Conservation (phyloP, 35 echinoderm and acorn worm species). For the Strongylocentrotus purpuratus region DNA sequence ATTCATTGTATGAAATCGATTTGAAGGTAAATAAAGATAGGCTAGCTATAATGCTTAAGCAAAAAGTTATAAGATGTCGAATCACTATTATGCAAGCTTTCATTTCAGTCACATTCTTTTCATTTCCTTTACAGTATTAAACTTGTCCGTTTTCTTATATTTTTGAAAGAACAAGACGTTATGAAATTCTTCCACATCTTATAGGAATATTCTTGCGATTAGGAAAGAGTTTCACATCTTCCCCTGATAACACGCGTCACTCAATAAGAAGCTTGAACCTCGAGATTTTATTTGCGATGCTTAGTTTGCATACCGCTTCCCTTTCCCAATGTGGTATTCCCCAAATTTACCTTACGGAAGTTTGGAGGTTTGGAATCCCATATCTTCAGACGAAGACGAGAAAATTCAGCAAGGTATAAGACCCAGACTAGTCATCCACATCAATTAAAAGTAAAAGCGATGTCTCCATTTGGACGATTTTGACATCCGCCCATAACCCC, state of each 20-base stretch:
- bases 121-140: too few species aligned
- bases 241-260: neutral
- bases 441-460: constrained; percentile 8
- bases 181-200: too few species aligned
- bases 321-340: neutral
- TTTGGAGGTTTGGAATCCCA: neutral
- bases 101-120: too few species aligned
- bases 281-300: neutral
- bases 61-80: too few species aligned
- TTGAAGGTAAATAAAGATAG: too few species aligned
- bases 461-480: neutral
- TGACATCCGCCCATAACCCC: neutral
- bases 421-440: neutral
- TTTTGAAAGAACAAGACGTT: too few species aligned
- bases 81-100: too few species aligned
- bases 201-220: neutral
- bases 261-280: neutral
- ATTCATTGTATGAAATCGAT: too few species aligned
- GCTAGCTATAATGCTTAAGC: too few species aligned
- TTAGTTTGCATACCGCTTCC: neutral
- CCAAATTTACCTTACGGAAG: neutral
- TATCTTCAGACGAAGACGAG: neutral
- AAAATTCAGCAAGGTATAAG: neutral
- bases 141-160: too few species aligned
- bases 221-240: neutral